These are phyloP conservation scores for Chlorops oryzae DNA, from an alignment of 1,140 invertebrate genomes.

Conservation along the genomic window DNA sequence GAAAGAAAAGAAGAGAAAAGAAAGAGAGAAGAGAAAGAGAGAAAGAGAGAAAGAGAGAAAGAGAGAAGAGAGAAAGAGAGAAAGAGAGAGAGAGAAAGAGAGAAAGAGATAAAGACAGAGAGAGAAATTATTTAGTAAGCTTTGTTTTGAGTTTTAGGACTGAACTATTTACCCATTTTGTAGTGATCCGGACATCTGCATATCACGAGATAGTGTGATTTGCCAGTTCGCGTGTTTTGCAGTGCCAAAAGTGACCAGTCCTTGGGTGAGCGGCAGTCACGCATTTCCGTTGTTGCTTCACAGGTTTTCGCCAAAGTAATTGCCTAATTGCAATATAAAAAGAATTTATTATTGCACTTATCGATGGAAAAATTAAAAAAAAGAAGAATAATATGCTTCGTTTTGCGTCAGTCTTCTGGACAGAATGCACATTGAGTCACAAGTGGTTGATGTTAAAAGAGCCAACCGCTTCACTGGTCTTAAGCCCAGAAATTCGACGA, in stretches of 20 bases:
- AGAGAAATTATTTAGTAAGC: neutral
- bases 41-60: too few relatives aligned
- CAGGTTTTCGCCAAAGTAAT: constrained; percentile 89
- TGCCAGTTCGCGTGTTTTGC: constrained; percentile 86
- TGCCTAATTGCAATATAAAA: constrained; percentile 54
- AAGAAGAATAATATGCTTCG: neutral
- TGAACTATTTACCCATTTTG: constrained; percentile 73
- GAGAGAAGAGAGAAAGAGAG: too few relatives aligned
- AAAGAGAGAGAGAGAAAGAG: neutral
- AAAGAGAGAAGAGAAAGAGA: too few relatives aligned
- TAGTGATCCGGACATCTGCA: constrained; percentile 81
- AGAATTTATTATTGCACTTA: constrained; percentile 7
- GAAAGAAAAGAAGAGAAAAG: too few relatives aligned
- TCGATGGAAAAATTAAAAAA: neutral
- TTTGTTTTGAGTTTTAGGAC: neutral
- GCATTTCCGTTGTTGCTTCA: constrained; percentile 81
- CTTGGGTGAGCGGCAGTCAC: constrained; percentile 75
- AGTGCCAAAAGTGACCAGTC: constrained; percentile 89
- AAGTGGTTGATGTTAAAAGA: too few relatives aligned
- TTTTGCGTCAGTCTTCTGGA: too few relatives aligned
- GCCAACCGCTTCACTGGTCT: too few relatives aligned
- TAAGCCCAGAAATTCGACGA: too few relatives aligned
- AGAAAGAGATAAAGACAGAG: neutral
- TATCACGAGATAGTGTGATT: constrained; percentile 89
- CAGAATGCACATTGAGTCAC: too few relatives aligned